A percentile compares a stretch with the other conserved stretches of the same genome.
Conservation (phyloP, 1,140 invertebrate genomes). For the Euura saliciscinereae region DNA sequence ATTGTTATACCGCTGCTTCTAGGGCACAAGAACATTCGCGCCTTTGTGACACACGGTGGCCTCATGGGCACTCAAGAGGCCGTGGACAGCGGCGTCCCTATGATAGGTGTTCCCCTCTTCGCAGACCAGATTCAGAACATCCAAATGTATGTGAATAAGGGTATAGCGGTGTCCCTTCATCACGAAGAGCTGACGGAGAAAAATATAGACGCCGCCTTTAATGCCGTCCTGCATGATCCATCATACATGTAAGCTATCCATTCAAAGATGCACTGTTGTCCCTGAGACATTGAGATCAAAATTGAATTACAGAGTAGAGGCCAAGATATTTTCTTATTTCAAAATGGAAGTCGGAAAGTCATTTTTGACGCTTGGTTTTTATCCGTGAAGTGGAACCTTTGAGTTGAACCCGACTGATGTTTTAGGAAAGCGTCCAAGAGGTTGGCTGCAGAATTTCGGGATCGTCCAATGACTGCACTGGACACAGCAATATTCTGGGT, state of each 20-base stretch:
- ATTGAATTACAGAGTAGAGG: no score
- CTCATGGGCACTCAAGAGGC: constrained; percentile 56
- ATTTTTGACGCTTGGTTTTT: neutral
- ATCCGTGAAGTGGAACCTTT: neutral
- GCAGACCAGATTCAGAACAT: constrained; percentile 58
- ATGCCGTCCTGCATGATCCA: constrained; percentile 41
- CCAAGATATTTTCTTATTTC: neutral
- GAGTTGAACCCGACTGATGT: neutral
- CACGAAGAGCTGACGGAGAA: constrained; percentile 40
- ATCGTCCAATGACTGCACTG: constrained; percentile 57
- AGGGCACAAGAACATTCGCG: constrained; percentile 53
- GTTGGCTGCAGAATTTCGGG: constrained; percentile 45
- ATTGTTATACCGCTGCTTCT: constrained; percentile 5
- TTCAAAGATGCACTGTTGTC: no score
- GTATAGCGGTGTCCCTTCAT: constrained; percentile 31
- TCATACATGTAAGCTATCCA: constrained; percentile 37
- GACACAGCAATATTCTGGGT: constrained; percentile 64
- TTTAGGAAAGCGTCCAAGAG: constrained; percentile 38
- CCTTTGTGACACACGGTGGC: constrained; percentile 63
- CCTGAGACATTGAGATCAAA: no score
- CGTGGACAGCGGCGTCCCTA: constrained; percentile 53
- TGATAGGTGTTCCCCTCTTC: constrained; percentile 59
- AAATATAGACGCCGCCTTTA: constrained; percentile 38
- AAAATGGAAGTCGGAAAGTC: no score
- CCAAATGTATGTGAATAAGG: constrained; percentile 19